Evolutionary conservation across 2,888 invertebrate genomes (phyloP), one percentile per base, ranked within the genome.

Genomic region (Leptopterna dolabrata): DNA sequence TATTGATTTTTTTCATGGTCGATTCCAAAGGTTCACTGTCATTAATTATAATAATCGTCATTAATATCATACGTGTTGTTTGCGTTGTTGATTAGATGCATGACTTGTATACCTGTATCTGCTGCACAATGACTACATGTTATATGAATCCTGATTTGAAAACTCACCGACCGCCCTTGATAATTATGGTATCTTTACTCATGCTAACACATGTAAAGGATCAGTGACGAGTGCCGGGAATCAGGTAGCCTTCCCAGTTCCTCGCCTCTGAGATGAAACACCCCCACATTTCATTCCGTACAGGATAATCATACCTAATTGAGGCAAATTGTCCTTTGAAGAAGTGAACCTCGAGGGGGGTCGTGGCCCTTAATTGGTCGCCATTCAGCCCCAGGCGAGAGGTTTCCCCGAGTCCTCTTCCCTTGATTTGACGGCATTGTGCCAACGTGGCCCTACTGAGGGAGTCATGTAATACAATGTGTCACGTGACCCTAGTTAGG

Each of bases 401-500:
- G 85, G 81, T 51, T 27, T 55, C 78, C 30, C 63, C 63, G 63
- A 27, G 85, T 24, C 71, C 85, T 85, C 30, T 81, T 55, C 45
- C 85, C 43, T 73, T 85, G 85, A 85, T 85, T 85, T 85, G 85
- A 73, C 85, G 73, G 63, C 47, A 83, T 85, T 85, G 85, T 85
- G 24, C 45, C 19, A 19, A n/a, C 29, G 3, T 30, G 41, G 24
- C 70, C 41, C 81, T 29, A 19, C 47, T n/a, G 30, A 30, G n/a
- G 27, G 41, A 19, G 19, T 9, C 47, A 9, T 29, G 45, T 47
- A 43, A 29, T 45, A 85, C 85, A 85, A 85, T 85, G 73, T 45
- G 86, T 87, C 86, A 87, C 86, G 86, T 87, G 86, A 80, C 86
- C 80, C 70, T 87, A 80, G 86, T 87, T 87, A 87, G 78, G 29